phyloP scores from a whole-genome alignment of 2,797 vertebrate species.

The Rhinogobio ventralis region DNA sequence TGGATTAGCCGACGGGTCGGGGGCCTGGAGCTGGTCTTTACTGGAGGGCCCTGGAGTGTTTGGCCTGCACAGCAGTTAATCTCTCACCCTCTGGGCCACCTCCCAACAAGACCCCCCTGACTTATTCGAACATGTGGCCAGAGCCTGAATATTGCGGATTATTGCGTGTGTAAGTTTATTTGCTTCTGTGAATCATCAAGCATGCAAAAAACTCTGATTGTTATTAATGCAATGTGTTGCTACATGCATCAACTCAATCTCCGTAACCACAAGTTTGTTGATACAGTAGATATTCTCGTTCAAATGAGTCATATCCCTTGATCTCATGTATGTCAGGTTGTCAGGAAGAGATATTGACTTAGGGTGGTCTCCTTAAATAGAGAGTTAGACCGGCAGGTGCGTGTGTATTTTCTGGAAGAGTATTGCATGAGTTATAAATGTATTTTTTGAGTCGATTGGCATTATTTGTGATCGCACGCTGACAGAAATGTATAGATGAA shows the following conservation, averaged over 20 bases:
- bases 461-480: constrained; percentile 55
- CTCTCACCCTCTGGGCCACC: constrained; percentile 70
- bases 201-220: constrained; percentile 12
- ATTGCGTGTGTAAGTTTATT: constrained; percentile 13
- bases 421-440: constrained; percentile 32
- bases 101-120: constrained; percentile 58
- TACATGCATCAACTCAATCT: constrained; percentile 30
- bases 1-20: constrained; percentile 77
- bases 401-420: constrained; percentile 10
- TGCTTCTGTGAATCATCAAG: constrained; percentile 31
- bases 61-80: constrained; percentile 77
- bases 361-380: constrained; percentile 47
- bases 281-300: constrained; percentile 1
- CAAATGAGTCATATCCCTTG: constrained; percentile 20
- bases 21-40: constrained; percentile 76
- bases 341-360: constrained; percentile 53
- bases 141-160: not conserved
- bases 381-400: constrained; percentile 52
- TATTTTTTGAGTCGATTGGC: constrained; percentile 38
- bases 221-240: constrained; percentile 33
- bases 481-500: constrained; percentile 56
- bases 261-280: constrained; percentile 32
- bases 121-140: constrained; percentile 15
- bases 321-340: constrained; percentile 49
- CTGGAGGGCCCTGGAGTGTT: constrained; percentile 77